Evolutionary conservation across 64 coral and sea anemone genomes (phyloP), one percentile per base, ranked within the genome.

Genomic region (Stylophora pistillata): DNA sequence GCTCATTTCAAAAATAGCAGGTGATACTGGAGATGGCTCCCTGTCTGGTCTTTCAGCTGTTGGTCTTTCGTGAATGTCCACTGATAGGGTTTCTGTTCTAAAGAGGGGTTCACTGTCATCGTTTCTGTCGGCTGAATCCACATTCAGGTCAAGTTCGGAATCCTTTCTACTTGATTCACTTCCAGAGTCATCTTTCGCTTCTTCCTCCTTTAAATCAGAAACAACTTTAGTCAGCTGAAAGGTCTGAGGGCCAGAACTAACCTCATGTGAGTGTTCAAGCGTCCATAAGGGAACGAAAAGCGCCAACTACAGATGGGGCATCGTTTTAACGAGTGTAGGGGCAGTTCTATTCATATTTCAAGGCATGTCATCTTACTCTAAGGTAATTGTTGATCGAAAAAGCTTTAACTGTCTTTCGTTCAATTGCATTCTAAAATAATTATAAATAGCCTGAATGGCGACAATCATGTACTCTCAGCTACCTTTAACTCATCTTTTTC

Each of bases 21-120:
- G 95, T 47, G 95, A 97, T 61, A 97, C 95, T 78, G 90, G 90
- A 77, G 95, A 89, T 7, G 91, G 91, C 72, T 91, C 85, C n/a
- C 95, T 75, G 71, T 79, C 94, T 70, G 78, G 90, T n/a, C 78
- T 80, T 20, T 95, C 90, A 5, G 84, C 69, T 5, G 89, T 66
- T 12, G 94, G 76, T 63, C 80, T 84, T 41, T 92, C 88, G 23
- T 88, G 53, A 31, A 93, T 93, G 33, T 87, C 78, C 16, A 97
- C 91, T 52, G 91, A 59, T 23, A 96, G 69, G 53, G 94, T 72
- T 60, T 58, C 69, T 32, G 85, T 56, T 58, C 79, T 87, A 53
- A 97, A 97, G 2, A 97, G 53, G 55, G 87, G 93, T 30, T 88
- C 86, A 11, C 73, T 88, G 62, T 90, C 87, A 76, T 89, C 83